Evolutionary conservation across 2,888 invertebrate genomes (phyloP).

Genomic region (Drosophila birchii): DNA sequence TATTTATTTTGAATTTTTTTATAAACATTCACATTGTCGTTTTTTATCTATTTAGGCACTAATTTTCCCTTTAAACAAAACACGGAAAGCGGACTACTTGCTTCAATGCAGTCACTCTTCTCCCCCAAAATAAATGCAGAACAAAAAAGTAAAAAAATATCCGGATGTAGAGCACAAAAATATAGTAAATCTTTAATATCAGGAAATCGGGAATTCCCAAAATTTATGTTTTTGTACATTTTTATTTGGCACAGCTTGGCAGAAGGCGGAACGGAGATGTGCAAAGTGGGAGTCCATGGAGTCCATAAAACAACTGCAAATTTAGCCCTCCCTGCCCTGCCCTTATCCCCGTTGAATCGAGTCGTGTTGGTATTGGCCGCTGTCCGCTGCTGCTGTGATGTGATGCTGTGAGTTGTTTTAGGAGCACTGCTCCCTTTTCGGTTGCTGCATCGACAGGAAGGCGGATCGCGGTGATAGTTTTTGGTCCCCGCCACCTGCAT

Average conservation of each 20-base stretch:
- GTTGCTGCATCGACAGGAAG: conserved; percentile 45
- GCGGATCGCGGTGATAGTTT: conserved; percentile 53
- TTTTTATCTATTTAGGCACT: too few relatives aligned
- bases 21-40: too few relatives aligned
- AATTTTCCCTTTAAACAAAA: too few relatives aligned
- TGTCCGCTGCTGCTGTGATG: conserved; percentile 1
- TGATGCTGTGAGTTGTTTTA: conserved; percentile 8
- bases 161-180: conserved; percentile 14
- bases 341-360: conserved; percentile 3
- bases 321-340: conserved; percentile 49
- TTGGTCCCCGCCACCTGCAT: conserved; percentile 22
- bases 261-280: conserved; percentile 4
- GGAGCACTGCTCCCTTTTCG: conserved; percentile 35
- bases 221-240: conserved; percentile 31
- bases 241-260: conserved; percentile 28
- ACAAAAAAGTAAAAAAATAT: conserved; percentile 5
- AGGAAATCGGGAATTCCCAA: conserved; percentile 19
- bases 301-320: conserved; percentile 59
- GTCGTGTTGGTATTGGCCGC: conserved; percentile 12
- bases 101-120: too few relatives aligned
- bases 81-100: too few relatives aligned
- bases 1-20: too few relatives aligned
- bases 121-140: too few relatives aligned
- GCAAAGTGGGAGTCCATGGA: conserved; percentile 16
- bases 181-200: conserved; percentile 4